Conservation (phyloP, 2,113 vertebrate species). For the Strix uralensis region DNA sequence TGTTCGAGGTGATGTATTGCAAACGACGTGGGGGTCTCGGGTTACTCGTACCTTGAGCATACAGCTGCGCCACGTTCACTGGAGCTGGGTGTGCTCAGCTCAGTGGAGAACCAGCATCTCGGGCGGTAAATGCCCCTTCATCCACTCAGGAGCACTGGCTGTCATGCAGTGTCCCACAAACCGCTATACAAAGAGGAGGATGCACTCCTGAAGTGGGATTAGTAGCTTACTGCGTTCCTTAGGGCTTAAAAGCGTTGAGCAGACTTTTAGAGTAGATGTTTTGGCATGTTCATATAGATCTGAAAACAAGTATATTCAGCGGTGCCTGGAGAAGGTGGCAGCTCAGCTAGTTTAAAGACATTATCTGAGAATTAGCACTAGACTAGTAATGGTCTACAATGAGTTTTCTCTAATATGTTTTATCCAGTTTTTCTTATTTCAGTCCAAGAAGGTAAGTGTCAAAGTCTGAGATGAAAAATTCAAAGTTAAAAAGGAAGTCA, state of each 20-base stretch:
- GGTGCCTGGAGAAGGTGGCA: background rate
- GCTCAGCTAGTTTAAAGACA: background rate
- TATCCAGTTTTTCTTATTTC: background rate
- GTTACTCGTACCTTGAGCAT: background rate
- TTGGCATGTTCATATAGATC: background rate
- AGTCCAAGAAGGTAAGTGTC: background rate
- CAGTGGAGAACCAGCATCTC: background rate
- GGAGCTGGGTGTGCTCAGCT: background rate
- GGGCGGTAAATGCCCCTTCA: background rate
- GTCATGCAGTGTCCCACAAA: background rate
- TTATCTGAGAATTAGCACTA: background rate
- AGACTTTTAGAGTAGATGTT: background rate
- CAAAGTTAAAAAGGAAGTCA: background rate
- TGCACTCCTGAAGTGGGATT: background rate
- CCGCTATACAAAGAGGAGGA: background rate
- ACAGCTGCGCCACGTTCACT: background rate
- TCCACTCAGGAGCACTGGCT: background rate
- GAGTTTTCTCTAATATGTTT: background rate
- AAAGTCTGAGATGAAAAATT: background rate
- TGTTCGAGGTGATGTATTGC: background rate
- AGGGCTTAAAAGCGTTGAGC: background rate
- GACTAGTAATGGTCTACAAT: background rate
- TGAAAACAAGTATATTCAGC: background rate
- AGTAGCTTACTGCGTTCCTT: background rate
- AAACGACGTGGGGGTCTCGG: rapidly evolving